A percentile compares a stretch with the other conserved stretches of the same genome.
Conservation (phyloP, 1,140 invertebrate genomes). For the Belonocnema kinseyi region DNA sequence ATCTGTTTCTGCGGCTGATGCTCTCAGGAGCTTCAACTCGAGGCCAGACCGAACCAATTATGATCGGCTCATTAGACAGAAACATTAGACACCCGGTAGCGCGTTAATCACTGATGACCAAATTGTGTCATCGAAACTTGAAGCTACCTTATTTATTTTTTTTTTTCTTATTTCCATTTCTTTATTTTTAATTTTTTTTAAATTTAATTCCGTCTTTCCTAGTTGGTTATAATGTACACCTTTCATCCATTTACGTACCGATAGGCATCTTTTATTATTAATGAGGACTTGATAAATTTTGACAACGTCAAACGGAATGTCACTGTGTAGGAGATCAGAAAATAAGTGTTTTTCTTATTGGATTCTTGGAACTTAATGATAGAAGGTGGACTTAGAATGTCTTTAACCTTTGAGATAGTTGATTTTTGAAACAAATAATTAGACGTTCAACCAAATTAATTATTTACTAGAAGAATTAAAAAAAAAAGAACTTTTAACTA, state of each 20-base stretch:
- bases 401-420: too few relatives aligned
- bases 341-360: constrained; percentile 32
- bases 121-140: constrained; percentile 23
- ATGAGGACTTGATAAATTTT: constrained; percentile 58
- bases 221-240: constrained; percentile 32
- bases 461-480: too few relatives aligned
- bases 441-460: too few relatives aligned
- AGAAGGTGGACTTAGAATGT: neutral
- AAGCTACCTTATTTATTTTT: constrained; percentile 44
- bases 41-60: constrained; percentile 51
- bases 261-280: constrained; percentile 60
- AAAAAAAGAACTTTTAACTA: too few relatives aligned
- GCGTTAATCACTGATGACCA: too few relatives aligned
- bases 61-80: constrained; percentile 52
- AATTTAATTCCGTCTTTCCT: constrained; percentile 41
- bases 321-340: constrained; percentile 47
- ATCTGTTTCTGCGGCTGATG: constrained; percentile 35
- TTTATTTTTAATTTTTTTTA: constrained; percentile 2
- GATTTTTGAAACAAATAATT: too few relatives aligned
- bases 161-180: neutral
- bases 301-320: constrained; percentile 48
- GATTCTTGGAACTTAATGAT: neutral
- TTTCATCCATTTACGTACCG: constrained; percentile 54
- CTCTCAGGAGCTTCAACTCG: constrained; percentile 38
- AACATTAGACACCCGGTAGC: constrained; percentile 43